These are phyloP conservation scores for Hydractinia echinata DNA, from an alignment of 30 jellyfish, hydroid and myxozoan species.

Conservation along the genomic window DNA sequence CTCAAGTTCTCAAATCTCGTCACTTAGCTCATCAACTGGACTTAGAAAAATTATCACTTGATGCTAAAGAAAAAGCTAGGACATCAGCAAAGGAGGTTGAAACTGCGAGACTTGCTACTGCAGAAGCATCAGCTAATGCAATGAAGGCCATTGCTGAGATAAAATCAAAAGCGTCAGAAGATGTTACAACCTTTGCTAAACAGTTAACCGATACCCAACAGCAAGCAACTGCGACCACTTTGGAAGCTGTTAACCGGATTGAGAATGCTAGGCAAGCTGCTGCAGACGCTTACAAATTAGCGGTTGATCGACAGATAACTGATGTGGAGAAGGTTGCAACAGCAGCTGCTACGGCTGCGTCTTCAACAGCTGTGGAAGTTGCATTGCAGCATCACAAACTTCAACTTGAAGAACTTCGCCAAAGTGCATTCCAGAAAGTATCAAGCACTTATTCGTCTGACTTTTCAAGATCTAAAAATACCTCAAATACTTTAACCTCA, in stretches of 20 bases:
- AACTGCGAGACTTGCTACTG: slow-evolving; percentile 40
- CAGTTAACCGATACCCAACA: slow-evolving; percentile 35
- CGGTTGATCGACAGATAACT: slow-evolving; percentile 60
- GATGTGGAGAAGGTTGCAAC: slow-evolving; percentile 69
- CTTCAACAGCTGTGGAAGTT: slow-evolving; percentile 85
- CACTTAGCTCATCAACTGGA: slow-evolving; percentile 69
- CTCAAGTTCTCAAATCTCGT: slow-evolving; percentile 73
- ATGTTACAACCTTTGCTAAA: slow-evolving; percentile 47
- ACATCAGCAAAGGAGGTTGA: slow-evolving; percentile 57
- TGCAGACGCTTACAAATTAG: slow-evolving; percentile 53
- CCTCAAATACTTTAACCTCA: slow-evolving; percentile 5
- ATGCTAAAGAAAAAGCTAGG: slow-evolving; percentile 59
- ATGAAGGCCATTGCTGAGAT: slow-evolving; percentile 29
- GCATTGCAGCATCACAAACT: slow-evolving; percentile 77
- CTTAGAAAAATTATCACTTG: slow-evolving; percentile 56
- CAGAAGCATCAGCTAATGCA: slow-evolving; percentile 30
- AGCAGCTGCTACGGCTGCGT: slow-evolving; percentile 92
- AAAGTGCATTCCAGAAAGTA: slow-evolving; percentile 58
- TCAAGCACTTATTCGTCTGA: slow-evolving; percentile 49
- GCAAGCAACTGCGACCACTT: slow-evolving; percentile 52
- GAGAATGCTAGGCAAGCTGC: slow-evolving; percentile 53
- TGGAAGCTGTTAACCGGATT: slow-evolving; percentile 35
- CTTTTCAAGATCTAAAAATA: not conserved
- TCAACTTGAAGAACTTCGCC: slow-evolving; percentile 66
- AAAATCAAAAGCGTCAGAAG: slow-evolving; percentile 47